Base-by-base conservation (phyloP, 2,113 vertebrate genomes). In the Chloroceryle aenea region DNA sequence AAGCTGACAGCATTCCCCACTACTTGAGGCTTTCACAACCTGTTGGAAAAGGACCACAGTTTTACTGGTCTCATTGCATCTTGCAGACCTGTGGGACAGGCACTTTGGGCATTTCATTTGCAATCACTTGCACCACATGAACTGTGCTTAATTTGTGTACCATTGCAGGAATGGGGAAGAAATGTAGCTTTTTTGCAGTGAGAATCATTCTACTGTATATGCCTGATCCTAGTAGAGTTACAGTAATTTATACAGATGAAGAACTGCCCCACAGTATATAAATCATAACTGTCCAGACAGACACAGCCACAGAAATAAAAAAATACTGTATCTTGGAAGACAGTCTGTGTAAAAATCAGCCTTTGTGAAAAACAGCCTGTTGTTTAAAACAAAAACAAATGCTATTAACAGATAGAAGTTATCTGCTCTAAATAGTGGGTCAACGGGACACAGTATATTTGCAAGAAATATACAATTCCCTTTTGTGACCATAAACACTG, bases 401-500 rank as follows among this genome's bases (percentile, higher is more conserved):
- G 8, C 12, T 69, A 59, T 68, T 80, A 81, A 86, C 55, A 74
- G 27, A 53, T 32, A 91, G 40, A 93, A 92, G 32, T 72, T 90
- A 81, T 81, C 82, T 91, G 29, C 80, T 96, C 63, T 81, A 92
- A 93, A 92, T 81, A 93, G 83, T 91, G 59, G 87, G 94, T 93
- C 94, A 96, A 96, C 93, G 87, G 93, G 76, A 97, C 71, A 77
- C 50, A 81, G 20, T 69, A 21, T 85, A 87, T 86, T 89, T 85
- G 67, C 50, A 95, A 89, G 68, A 96, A 93, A 85, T 80, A 92
- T 76, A 87, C 76, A 95, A 90, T 96, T 96, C 83, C 90, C 85
- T 79, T 90, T 97, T 92, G 96, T 86, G 96, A 97, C 96, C 7
- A 15, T 76, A 89, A 97, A 96, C 96, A 94, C 94, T 92, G 96